phyloP scores from a whole-genome alignment of 1,140 invertebrate genomes.

The Heliconius congener region DNA sequence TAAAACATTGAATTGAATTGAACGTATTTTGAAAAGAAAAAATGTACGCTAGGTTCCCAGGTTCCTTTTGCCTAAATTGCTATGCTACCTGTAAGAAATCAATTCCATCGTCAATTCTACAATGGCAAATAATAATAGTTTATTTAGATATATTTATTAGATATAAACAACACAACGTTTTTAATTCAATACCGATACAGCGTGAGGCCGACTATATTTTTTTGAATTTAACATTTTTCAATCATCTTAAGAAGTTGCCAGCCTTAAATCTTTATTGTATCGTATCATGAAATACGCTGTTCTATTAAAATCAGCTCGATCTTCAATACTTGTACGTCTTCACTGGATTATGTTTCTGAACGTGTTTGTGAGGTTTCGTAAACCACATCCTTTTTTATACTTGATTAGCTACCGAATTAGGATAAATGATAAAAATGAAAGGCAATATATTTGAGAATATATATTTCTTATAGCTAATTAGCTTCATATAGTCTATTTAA shows the following conservation, averaged over 20 bases:
- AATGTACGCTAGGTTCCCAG: no score
- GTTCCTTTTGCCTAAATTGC: no score
- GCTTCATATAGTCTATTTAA: no score
- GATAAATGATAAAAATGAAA: background rate
- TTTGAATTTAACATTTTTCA: background rate
- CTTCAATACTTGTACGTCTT: conserved; percentile 24
- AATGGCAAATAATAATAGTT: no score
- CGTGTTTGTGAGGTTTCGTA: conserved; percentile 21
- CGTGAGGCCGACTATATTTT: no score
- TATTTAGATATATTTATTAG: no score
- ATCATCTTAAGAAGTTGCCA: background rate
- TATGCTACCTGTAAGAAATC: no score
- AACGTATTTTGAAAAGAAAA: no score
- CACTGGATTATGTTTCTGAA: conserved; percentile 30
- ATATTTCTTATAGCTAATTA: background rate
- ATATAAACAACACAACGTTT: no score
- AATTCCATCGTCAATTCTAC: no score
- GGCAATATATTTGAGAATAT: background rate
- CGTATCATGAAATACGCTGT: background rate
- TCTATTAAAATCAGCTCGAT: background rate
- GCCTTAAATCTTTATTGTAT: background rate
- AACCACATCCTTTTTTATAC: conserved; percentile 34
- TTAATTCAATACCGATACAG: no score
- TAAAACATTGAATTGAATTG: no score
- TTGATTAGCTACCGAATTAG: background rate